phyloP scores from a whole-genome alignment of 2,888 invertebrate genomes.

The Atherix ibis region DNA sequence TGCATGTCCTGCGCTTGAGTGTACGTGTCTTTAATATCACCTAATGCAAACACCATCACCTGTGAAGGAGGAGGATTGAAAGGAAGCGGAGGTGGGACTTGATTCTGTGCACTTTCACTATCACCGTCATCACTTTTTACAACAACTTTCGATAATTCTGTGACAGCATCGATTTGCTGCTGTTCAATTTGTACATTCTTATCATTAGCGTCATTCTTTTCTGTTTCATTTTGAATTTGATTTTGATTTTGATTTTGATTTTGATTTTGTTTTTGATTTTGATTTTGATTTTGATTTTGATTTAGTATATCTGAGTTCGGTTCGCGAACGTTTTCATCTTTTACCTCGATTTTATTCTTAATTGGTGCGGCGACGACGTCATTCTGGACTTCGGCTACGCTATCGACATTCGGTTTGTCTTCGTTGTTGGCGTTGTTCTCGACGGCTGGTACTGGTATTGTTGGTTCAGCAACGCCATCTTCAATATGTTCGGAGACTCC shows the following conservation, averaged over 20 bases:
- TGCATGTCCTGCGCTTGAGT: no score
- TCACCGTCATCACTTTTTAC: slow-evolving; percentile 13
- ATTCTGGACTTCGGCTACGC: no score
- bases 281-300: no score
- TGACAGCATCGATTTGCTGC: slow-evolving; percentile 29
- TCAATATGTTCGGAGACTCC: no score
- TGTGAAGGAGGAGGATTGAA: slow-evolving; percentile 59
- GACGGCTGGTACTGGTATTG: slow-evolving; percentile 7
- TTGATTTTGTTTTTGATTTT: no score
- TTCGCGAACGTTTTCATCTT: slow-evolving; percentile 15
- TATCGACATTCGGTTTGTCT: slow-evolving; percentile 11
- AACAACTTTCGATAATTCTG: slow-evolving; percentile 27
- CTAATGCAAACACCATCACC: slow-evolving; percentile 51
- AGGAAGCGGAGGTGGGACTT: slow-evolving; percentile 51
- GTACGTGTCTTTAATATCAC: slow-evolving; percentile 18
- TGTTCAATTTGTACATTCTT: slow-evolving; percentile 29
- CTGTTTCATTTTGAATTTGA: slow-evolving; percentile 12
- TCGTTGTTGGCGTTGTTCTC: slow-evolving; percentile 10
- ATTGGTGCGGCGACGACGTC: slow-evolving; percentile 6
- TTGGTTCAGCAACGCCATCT: background rate
- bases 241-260: no score
- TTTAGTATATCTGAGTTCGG: no score
- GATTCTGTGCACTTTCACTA: slow-evolving; percentile 10
- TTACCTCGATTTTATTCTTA: slow-evolving; percentile 14
- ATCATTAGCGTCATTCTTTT: slow-evolving; percentile 24